Conservation (phyloP, 2,797 vertebrate genomes). For the Ctenosaura bakeri region DNA sequence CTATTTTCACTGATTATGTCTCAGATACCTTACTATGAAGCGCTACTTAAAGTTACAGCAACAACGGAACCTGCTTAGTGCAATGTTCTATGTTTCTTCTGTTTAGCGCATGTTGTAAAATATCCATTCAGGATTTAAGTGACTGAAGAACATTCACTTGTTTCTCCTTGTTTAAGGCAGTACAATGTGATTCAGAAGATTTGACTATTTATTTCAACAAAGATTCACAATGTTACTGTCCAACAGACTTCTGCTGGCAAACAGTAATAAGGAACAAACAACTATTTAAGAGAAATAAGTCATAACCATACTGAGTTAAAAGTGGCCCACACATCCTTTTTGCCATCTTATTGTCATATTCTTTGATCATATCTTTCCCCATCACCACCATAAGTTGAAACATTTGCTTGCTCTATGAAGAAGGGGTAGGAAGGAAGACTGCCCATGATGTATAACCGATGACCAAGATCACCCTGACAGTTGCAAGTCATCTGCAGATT, state of each 20-base stretch:
- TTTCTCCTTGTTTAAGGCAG: neutral
- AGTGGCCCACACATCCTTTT: neutral
- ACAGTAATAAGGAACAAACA: neutral
- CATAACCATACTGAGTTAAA: neutral
- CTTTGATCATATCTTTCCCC: neutral
- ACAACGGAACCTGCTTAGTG: neutral
- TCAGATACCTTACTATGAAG: neutral
- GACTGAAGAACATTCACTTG: neutral
- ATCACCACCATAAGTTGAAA: neutral
- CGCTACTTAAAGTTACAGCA: neutral
- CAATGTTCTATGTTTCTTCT: neutral
- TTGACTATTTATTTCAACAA: neutral
- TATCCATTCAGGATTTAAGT: neutral
- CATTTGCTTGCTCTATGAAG: neutral
- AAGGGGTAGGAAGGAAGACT: neutral
- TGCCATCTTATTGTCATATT: neutral
- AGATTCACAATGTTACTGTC: neutral
- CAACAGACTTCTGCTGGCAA: neutral
- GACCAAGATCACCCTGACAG: neutral
- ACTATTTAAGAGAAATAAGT: too few species aligned
- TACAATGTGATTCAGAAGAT: neutral
- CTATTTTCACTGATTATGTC: neutral
- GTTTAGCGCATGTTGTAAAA: neutral
- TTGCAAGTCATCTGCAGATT: slow-evolving; percentile 42
- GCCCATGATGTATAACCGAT: neutral